These are phyloP conservation scores for Atrina japonica DNA, from an alignment of 2,888 invertebrate species.

Conservation along the genomic window DNA sequence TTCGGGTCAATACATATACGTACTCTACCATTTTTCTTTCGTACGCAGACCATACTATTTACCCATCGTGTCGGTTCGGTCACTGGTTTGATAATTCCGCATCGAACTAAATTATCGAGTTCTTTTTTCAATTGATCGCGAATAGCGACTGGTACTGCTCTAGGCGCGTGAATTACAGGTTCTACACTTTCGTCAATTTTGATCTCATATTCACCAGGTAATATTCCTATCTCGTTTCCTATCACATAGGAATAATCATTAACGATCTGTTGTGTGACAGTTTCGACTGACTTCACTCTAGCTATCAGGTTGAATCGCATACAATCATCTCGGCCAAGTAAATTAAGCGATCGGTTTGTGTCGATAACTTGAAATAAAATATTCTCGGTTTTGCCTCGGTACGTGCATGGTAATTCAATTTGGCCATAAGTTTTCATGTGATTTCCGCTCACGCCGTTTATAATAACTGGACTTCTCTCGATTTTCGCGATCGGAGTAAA, in stretches of 20 bases:
- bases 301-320: constrained; percentile 34
- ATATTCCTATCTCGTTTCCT: constrained; percentile 36
- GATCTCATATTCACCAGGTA: constrained; percentile 43
- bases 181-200: constrained; percentile 28
- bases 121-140: constrained; percentile 38
- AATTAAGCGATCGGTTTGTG: constrained; percentile 26
- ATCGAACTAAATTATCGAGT: constrained; percentile 25
- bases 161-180: constrained; percentile 43
- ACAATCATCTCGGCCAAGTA: constrained; percentile 37
- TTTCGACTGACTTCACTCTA: constrained; percentile 24
- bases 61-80: constrained; percentile 29
- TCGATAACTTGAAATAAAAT: constrained; percentile 36
- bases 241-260: constrained; percentile 32
- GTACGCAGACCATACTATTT: too few relatives aligned
- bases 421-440: constrained; percentile 22
- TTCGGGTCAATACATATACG: constrained; percentile 32
- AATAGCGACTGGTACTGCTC: constrained; percentile 37
- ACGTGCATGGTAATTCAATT: constrained; percentile 36
- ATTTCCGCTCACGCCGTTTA: constrained; percentile 26
- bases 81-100: constrained; percentile 23
- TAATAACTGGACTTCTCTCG: constrained; percentile 13
- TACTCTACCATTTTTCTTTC: constrained; percentile 21
- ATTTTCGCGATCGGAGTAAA: constrained; percentile 23
- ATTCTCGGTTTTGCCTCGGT: constrained; percentile 8
- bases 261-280: constrained; percentile 8